Evolutionary conservation across 1,140 invertebrate species (phyloP), one percentile per base, ranked within the genome.

Genomic region (Aphaenogaster ashmeadi): DNA sequence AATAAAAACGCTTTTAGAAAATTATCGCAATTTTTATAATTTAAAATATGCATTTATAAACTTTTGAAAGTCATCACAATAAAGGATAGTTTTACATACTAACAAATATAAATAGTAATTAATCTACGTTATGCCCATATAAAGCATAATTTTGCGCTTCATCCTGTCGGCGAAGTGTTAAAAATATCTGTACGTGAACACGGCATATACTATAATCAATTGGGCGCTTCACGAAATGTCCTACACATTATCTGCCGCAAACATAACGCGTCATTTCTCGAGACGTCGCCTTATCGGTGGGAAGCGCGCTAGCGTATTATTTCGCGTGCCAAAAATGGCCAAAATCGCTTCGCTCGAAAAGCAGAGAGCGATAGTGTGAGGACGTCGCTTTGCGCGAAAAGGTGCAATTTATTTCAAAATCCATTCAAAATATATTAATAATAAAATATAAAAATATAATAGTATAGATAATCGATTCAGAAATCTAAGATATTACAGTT

Each of bases 141-240:
- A 36, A 36, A 62, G 21, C 60, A 15, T 62, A 62, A 1, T 62
- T 62, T 62, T 2, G 7, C 13, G 13, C 11, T 27, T 27, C 27
- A 5, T 15, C 7, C 13, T 36, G 0, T 62, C 13, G 33, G 13
- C 15, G 27, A 33, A 36, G 27, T 3, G 1, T 62, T 62, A 36
- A 64, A 8, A n/a, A 66, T 41, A n/a, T 27, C 1, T 27, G 27
- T 27, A 27, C 27, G 27, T 27, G 27, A 27, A 27, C 27, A 27
- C 0, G 27, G 27, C 27, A 27, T 27, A 27, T 27, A 27, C 27
- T 27, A 27, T 27, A 27, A 27, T 8, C 1, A 66, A 66, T 66
- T 66, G 18, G 36, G 18, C 62, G 18, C 18, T 66, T 66, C 62
- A 41, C 36, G 62, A 66, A 66, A 41, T 66, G 15, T 66, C 36